Base-by-base conservation (phyloP, 2,113 vertebrate genomes). In the Illadopsis cleaveri region DNA sequence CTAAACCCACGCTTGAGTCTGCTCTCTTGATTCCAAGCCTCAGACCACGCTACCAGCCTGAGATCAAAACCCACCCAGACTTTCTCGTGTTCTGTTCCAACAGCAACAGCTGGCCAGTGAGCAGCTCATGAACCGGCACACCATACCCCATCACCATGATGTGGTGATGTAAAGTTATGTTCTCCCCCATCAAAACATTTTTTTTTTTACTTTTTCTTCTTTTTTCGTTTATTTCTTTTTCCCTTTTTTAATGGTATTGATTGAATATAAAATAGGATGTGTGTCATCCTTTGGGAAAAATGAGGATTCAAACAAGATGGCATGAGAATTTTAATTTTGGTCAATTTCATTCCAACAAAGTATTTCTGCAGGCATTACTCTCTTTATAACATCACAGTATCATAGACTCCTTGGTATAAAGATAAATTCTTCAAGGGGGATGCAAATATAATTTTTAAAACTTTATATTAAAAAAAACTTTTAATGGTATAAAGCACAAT, bases 141-240 rank as follows among this genome's bases (percentile, higher is more conserved):
- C n/a, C n/a, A n/a, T 4, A 30, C 1, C 2, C 21, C 11, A 33
- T 68, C 18, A 42, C 25, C 40, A 69, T 8, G 4, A 19, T n/a
- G 23, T 69, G 13, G 4, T 7, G 1, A 40, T 5, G 25, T 53
- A 42, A 56, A 4, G 1, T 24, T 68, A 25, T 35, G n/a, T 58
- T 82, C 33, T 82, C 76, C 5, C 28, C 2, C 15, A 33, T 18
- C 9, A 81, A 75, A 51, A 65, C 30, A 16, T 60, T 11, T 38
- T 23, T 12, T 31, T 22, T 15, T 4, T 8, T 12, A 8, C 2
- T 37, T 35, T 20, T 15, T 2, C 2, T 23, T 28, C 5, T 8
- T 6, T 6, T 33, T 30, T 1, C 2, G 3, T 31, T 18, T 8
- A 0, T 50, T 50, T 11, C 2, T 19, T 23, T 5, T 9, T 8